These are phyloP conservation scores for Campoletis sonorensis DNA, from an alignment of 1,140 invertebrate genomes.

Conservation along the genomic window DNA sequence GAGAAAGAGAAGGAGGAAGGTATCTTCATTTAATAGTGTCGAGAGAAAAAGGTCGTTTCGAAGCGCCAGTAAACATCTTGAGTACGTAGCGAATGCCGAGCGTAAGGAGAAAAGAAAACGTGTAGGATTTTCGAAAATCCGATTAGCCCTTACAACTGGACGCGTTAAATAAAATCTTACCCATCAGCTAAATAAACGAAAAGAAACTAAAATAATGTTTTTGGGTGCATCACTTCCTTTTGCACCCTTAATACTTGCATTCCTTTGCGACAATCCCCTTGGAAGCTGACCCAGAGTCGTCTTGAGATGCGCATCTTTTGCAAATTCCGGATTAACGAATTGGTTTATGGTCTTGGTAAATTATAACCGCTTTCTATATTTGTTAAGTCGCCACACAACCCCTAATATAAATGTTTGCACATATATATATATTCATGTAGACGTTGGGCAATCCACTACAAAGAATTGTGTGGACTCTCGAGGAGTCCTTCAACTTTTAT, in stretches of 20 bases:
- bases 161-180: constrained; percentile 7
- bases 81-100: neutral
- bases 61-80: neutral
- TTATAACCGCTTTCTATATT: constrained; percentile 3
- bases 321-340: constrained; percentile 14
- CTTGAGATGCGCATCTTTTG: neutral
- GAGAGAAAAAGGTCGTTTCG: neutral
- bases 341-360: constrained; percentile 11
- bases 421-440: no score
- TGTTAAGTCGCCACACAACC: neutral
- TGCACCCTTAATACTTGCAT: no score
- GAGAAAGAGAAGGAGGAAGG: neutral
- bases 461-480: neutral
- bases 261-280: neutral
- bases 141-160: neutral
- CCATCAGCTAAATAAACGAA: neutral
- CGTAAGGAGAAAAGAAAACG: neutral
- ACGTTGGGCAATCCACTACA: no score
- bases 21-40: neutral
- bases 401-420: no score
- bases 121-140: constrained; percentile 7
- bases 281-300: neutral
- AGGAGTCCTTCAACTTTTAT: constrained; percentile 5
- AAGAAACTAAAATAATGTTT: neutral
- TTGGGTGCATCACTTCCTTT: no score